These are phyloP conservation scores for Dilophus febrilis DNA, from an alignment of 2,888 invertebrate genomes.

Conservation along the genomic window DNA sequence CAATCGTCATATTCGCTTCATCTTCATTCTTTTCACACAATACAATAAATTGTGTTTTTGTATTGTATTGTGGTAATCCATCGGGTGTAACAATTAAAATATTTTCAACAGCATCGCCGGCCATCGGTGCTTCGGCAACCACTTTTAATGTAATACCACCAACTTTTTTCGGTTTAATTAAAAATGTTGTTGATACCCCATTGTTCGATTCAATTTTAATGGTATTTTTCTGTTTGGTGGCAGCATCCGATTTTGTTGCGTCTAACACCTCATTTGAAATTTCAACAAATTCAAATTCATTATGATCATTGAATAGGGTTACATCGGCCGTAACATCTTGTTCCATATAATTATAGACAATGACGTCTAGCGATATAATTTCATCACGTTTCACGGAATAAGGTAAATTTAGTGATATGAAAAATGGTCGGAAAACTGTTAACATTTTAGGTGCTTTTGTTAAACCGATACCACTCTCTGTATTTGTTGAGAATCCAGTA, in stretches of 20 bases:
- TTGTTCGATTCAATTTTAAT: conserved; percentile 45
- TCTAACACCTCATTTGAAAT: conserved; percentile 41
- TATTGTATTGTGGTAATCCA: conserved; percentile 51
- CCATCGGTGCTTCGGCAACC: conserved; percentile 45
- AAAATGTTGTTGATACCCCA: conserved; percentile 58
- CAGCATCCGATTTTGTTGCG: conserved; percentile 24
- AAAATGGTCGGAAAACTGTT: conserved; percentile 57
- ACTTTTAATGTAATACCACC: conserved; percentile 54
- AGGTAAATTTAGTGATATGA: conserved; percentile 64
- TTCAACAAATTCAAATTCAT: conserved; percentile 58
- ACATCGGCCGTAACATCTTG: conserved; percentile 56
- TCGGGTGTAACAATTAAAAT: conserved; percentile 54
- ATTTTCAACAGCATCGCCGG: conserved; percentile 54
- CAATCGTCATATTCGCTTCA: conserved; percentile 43
- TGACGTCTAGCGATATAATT: conserved; percentile 61
- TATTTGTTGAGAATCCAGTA: conserved; percentile 56
- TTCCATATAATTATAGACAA: conserved; percentile 65
- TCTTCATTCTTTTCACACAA: conserved; percentile 29
- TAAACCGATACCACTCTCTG: conserved; percentile 52
- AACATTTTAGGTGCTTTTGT: conserved; percentile 43
- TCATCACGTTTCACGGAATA: conserved; percentile 71
- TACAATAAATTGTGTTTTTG: conserved; percentile 51
- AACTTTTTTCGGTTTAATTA: conserved; percentile 47
- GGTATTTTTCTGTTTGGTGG: conserved; percentile 34
- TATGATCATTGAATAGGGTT: conserved; percentile 56